These are phyloP conservation scores for Penaeus monodon DNA, from an alignment of 2,888 invertebrate genomes.

Conservation along the genomic window DNA sequence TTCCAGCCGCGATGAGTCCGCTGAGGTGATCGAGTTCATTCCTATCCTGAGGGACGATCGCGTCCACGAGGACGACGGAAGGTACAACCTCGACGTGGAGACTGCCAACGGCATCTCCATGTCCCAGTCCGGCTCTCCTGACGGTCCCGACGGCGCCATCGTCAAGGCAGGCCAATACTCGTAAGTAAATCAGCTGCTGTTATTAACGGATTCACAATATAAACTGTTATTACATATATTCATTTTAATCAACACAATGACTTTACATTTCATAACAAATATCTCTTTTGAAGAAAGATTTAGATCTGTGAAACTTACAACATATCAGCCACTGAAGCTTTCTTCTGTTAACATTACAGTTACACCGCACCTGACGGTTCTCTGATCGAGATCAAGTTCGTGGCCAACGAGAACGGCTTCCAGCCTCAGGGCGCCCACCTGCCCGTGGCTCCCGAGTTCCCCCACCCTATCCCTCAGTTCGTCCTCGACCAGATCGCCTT, in stretches of 20 bases:
- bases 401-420: constrained; percentile 21
- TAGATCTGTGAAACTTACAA: no score
- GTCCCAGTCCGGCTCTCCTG: constrained; percentile 39
- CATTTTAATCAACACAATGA: no score
- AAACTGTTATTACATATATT: no score
- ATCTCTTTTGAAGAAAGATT: no score
- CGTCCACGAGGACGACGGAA: constrained; percentile 54
- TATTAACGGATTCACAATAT: no score
- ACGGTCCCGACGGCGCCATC: constrained; percentile 32
- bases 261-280: no score
- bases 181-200: constrained; percentile 3
- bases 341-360: background rate
- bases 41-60: constrained; percentile 59
- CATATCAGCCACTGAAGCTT: no score
- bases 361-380: constrained; percentile 14
- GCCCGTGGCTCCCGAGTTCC: background rate
- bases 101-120: constrained; percentile 56
- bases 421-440: background rate
- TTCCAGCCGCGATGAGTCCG: constrained; percentile 19
- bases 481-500: constrained; percentile 22
- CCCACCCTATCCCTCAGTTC: background rate
- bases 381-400: constrained; percentile 14
- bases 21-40: constrained; percentile 32
- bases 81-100: constrained; percentile 59
- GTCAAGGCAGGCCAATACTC: constrained; percentile 39